Evolutionary conservation across 2,888 invertebrate genomes (phyloP).

Genomic region (Homarus gammarus): DNA sequence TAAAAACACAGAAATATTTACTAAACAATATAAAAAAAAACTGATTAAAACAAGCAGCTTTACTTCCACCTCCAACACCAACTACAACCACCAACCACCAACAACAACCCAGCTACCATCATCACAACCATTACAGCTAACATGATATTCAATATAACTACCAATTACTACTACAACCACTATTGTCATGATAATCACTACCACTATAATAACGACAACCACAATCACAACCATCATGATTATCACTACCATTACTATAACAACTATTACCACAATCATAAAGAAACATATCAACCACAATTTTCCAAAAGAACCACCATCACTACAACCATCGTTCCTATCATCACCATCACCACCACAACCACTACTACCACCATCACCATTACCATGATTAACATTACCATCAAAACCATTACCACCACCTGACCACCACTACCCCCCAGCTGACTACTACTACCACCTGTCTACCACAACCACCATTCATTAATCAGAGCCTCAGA

Average conservation of each 20-base stretch:
- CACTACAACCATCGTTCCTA: slow-evolving; percentile 1
- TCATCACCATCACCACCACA: not conserved
- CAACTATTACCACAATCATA: not conserved
- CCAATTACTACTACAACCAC: too few relatives aligned
- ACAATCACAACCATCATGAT: not conserved
- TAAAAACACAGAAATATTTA: too few relatives aligned
- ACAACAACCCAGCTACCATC: too few relatives aligned
- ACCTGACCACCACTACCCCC: not conserved
- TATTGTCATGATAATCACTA: too few relatives aligned
- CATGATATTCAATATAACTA: too few relatives aligned
- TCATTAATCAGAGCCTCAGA: slow-evolving; percentile 4
- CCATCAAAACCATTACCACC: not conserved
- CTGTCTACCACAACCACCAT: not conserved
- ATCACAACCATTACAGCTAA: too few relatives aligned
- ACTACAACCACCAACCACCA: too few relatives aligned
- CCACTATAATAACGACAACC: too few relatives aligned
- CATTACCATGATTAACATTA: not conserved
- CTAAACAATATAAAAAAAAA: too few relatives aligned
- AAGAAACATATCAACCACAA: not conserved
- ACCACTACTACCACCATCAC: slow-evolving; percentile 3
- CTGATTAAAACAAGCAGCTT: too few relatives aligned
- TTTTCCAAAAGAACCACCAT: too few relatives aligned
- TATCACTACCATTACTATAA: not conserved
- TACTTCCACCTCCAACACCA: too few relatives aligned
- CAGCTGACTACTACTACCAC: not conserved